These are phyloP conservation scores for Ornithorhynchus anatinus DNA, from an alignment of 2,113 vertebrate genomes.

Conservation along the genomic window DNA sequence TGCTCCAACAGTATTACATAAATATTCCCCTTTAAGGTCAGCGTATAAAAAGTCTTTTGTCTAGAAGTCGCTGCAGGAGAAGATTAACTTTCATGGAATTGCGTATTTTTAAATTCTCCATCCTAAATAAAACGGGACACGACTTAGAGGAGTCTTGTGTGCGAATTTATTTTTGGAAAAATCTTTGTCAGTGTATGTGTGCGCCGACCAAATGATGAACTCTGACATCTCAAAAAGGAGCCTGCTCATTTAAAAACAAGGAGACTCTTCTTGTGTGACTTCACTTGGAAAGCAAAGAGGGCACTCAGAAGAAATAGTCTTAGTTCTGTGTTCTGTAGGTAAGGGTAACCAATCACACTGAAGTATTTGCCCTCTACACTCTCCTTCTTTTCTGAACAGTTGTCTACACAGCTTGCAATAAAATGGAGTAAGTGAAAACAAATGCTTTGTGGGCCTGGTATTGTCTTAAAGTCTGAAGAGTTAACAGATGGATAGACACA, in stretches of 20 bases:
- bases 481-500: no score
- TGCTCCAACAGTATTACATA: conserved; percentile 55
- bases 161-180: conserved; percentile 49
- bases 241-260: neutral
- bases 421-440: no score
- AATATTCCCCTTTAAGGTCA: conserved; percentile 60
- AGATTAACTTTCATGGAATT: conserved; percentile 31
- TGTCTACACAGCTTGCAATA: no score
- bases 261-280: neutral
- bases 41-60: no score
- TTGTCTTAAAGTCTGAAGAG: no score
- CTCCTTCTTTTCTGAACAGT: neutral
- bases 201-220: conserved; percentile 9
- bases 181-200: neutral
- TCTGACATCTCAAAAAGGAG: conserved; percentile 9
- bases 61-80: neutral
- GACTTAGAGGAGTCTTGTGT: conserved; percentile 23
- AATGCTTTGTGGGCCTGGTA: no score
- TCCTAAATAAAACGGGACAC: conserved; percentile 35
- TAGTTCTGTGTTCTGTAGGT: neutral
- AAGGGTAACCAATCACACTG: neutral
- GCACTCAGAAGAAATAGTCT: neutral
- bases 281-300: neutral
- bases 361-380: neutral
- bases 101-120: conserved; percentile 44